A percentile compares a stretch with the other conserved stretches of the same genome.
phyloP scores from a whole-genome alignment of 2,797 vertebrate genomes.

The Capromys pilorides region DNA sequence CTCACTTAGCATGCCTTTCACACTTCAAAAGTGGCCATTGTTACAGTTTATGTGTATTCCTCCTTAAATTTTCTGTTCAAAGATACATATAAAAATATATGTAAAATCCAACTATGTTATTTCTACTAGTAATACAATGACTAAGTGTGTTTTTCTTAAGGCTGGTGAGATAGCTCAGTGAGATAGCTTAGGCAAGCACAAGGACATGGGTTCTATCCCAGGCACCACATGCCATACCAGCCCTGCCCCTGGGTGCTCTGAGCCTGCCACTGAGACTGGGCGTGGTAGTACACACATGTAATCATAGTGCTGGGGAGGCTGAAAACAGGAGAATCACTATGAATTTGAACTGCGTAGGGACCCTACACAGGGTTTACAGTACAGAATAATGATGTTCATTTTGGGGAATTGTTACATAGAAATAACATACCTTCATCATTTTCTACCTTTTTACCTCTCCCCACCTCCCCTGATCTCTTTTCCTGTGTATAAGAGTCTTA shows the following conservation, averaged over 20 bases:
- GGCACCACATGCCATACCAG: no score
- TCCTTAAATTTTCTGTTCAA: conserved; percentile 9
- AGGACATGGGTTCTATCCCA: no score
- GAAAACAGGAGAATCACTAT: no score
- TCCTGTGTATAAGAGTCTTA: not conserved
- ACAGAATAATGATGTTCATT: not conserved
- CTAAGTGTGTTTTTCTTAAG: not conserved
- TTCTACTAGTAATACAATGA: conserved; percentile 46
- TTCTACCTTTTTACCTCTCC: not conserved
- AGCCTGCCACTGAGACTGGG: no score
- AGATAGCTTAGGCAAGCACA: no score
- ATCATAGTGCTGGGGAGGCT: no score
- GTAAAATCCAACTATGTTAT: conserved; percentile 8
- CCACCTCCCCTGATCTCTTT: not conserved
- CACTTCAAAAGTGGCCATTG: not conserved
- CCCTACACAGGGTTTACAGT: not conserved
- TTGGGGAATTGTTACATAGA: not conserved
- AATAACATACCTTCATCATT: not conserved
- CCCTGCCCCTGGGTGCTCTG: no score
- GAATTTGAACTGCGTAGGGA: no score
- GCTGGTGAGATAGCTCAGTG: no score
- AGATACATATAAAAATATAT: not conserved
- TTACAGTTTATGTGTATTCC: not conserved
- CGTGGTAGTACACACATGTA: no score
- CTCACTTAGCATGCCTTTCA: not conserved